Evolutionary conservation across 2,113 vertebrate genomes (phyloP).

Genomic region (Neolamprologus tretocephalus): DNA sequence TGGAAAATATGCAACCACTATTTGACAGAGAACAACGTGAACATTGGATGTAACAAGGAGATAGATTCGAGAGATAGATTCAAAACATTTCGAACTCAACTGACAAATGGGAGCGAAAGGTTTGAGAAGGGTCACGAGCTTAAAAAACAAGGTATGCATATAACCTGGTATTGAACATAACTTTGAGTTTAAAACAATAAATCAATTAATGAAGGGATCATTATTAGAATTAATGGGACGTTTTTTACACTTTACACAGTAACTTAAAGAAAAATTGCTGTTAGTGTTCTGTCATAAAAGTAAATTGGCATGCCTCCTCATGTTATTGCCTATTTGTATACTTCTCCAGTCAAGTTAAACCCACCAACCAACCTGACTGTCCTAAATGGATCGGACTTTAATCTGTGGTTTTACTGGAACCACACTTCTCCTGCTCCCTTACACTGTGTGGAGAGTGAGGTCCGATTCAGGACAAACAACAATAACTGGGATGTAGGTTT

Average conservation of each 20-base stretch:
- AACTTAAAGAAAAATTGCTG: not conserved
- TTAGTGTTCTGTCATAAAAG: not conserved
- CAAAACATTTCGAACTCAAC: not conserved
- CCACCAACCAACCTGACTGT: slow-evolving; percentile 40
- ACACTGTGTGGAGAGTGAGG: not conserved
- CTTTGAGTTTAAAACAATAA: not conserved
- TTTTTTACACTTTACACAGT: not conserved
- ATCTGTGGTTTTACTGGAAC: slow-evolving; percentile 52
- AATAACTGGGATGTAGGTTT: slow-evolving; percentile 20
- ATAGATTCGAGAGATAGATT: not conserved
- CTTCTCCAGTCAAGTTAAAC: slow-evolving; percentile 33
- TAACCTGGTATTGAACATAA: not conserved
- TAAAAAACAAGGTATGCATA: not conserved
- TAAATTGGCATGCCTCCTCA: not conserved
- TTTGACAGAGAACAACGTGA: not conserved
- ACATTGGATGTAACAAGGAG: slow-evolving; percentile 1
- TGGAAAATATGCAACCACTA: slow-evolving; percentile 8
- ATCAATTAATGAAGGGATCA: not conserved
- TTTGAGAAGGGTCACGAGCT: accelerated
- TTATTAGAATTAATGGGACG: not conserved
- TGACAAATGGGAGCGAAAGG: not conserved
- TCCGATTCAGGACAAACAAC: slow-evolving; percentile 15
- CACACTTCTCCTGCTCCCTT: accelerated
- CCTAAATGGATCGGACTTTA: slow-evolving; percentile 5
- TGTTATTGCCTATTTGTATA: not conserved